Evolutionary conservation across 1,140 invertebrate genomes (phyloP), one percentile per base, ranked within the genome.

Genomic region (Bacillus rossius): DNA sequence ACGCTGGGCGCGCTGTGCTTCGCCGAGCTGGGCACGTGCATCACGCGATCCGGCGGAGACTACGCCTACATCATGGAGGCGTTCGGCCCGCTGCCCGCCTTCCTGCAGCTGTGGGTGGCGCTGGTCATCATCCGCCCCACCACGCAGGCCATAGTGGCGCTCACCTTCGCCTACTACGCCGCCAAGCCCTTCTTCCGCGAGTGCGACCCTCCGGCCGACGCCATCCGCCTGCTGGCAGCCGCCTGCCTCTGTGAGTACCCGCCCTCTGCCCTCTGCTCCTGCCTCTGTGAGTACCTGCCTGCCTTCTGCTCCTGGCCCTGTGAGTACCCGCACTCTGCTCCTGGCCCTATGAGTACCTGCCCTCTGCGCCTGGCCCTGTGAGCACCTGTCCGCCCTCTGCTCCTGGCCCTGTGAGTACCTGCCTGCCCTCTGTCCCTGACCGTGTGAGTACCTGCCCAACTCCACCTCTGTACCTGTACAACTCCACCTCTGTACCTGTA

Each of bases 11-110:
- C 87, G 0, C 75, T 92, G 1, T 93, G 89, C 68, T 94, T 92
- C 69, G 89, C 90, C 0, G 92, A 96, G 74, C 78, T 95, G 50
- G 89, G 89, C 14, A 90, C 88, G 0, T 85, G 86, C 43, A 90
- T 94, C 64, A 83, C 77, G 1, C 79, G 89, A 66, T 91, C 91
- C 3, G 92, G 92, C 17, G 92, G 90, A 41, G 92, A 94, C 71
- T 94, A 93, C 73, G 89, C 89, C 2, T 94, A 94, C 72, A 88
- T 93, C 40, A 82, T 89, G 68, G 84, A 86, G 22, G 88, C 91
- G 26, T 95, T 95, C 71, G 93, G 93, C 1, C 87, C 89, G n/a
- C 74, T 96, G 10, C 85, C 89, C 1, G 93, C 88, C 2, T 97
- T 96, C 70, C 73, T 96, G 16, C 81, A 87, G 50, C 75, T 96